phyloP scores from a whole-genome alignment of 2,888 invertebrate genomes.

The Ypsolopha scabrella region DNA sequence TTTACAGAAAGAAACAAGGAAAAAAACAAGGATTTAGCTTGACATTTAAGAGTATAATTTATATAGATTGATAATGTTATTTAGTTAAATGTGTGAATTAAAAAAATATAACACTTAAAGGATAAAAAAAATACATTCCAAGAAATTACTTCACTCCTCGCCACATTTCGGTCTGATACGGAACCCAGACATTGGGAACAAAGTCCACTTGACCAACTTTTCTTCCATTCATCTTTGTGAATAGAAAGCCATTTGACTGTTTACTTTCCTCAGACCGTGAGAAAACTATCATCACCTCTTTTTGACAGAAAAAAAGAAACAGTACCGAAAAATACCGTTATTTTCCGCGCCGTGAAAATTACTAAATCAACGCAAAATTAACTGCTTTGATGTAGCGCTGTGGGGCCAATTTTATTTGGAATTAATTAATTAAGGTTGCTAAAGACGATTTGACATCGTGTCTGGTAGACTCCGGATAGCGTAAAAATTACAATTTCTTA shows the following conservation, averaged over 20 bases:
- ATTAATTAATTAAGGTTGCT: conserved; percentile 65
- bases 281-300: conserved; percentile 37
- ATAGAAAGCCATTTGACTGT: conserved; percentile 46
- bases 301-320: conserved; percentile 29
- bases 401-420: conserved; percentile 56
- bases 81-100: too few species aligned
- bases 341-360: conserved; percentile 66
- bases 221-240: conserved; percentile 7
- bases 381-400: conserved; percentile 51
- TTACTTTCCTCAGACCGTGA: conserved; percentile 54
- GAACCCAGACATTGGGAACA: too few species aligned
- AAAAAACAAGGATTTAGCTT: too few species aligned
- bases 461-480: conserved; percentile 32
- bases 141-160: too few species aligned
- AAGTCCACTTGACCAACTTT: not conserved
- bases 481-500: conserved; percentile 56
- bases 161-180: too few species aligned
- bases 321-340: conserved; percentile 54
- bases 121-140: too few species aligned
- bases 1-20: too few species aligned
- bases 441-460: conserved; percentile 51
- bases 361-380: conserved; percentile 63
- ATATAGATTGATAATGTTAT: too few species aligned
- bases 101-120: too few species aligned
- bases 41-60: too few species aligned